Percentiles rank a stretch among this genome's conserved stretches.
Evolutionary conservation across 2,113 vertebrate species (phyloP).

Genomic region (Ptilorrhoa leucosticta): DNA sequence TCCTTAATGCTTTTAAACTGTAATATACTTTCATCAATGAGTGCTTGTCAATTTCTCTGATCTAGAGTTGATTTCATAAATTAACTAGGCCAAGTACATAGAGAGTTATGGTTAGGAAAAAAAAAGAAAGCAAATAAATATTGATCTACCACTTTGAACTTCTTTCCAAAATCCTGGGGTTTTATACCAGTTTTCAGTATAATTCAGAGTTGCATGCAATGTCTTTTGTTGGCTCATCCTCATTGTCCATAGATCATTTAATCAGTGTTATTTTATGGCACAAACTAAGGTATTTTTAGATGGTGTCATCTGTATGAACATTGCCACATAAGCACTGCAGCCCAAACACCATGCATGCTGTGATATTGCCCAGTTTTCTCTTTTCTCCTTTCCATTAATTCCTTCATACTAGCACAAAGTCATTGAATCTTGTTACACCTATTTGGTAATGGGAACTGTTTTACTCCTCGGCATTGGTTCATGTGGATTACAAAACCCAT

Average conservation of each 20-base stretch:
- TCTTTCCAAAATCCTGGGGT: conserved; percentile 18
- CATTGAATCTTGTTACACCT: background rate
- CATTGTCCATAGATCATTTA: background rate
- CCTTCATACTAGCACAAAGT: background rate
- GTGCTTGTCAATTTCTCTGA: conserved; percentile 74
- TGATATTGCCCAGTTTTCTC: background rate
- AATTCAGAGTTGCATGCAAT: background rate
- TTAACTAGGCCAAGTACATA: conserved; percentile 71
- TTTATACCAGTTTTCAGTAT: background rate
- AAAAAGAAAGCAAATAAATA: conserved; percentile 72
- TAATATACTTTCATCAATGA: conserved; percentile 72
- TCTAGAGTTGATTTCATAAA: conserved; percentile 76
- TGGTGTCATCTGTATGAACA: background rate
- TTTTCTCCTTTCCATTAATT: background rate
- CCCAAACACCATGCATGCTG: background rate
- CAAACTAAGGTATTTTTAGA: background rate
- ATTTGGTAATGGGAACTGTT: background rate
- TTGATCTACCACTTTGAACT: conserved; percentile 55
- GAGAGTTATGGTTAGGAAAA: conserved; percentile 71
- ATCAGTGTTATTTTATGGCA: background rate
- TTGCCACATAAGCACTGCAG: background rate
- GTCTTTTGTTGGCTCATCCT: background rate
- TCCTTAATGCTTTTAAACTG: conserved; percentile 71
- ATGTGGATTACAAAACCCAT: background rate
- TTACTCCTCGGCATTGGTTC: background rate